Evolutionary conservation across 2,113 vertebrate genomes (phyloP).

Genomic region (Epinephelus moara): DNA sequence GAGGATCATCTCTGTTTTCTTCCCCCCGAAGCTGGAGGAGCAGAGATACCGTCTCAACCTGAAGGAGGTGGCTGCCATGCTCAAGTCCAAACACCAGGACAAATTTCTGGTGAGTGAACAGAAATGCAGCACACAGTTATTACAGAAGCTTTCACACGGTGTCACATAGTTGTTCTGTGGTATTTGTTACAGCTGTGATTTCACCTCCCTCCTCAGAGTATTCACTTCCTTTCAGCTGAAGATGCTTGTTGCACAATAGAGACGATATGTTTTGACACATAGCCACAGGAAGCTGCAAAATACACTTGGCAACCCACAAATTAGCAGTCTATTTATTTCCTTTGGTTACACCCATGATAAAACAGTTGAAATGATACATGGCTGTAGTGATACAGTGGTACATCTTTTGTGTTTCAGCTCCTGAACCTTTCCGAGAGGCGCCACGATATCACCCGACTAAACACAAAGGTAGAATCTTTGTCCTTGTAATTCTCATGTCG

Average conservation of each 20-base stretch:
- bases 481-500: not conserved
- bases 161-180: not conserved
- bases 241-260: conserved; percentile 37
- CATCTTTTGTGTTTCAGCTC: conserved; percentile 82
- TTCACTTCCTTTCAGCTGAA: conserved; percentile 16
- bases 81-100: conserved; percentile 93
- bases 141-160: not conserved
- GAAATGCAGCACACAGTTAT: not conserved
- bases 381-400: not conserved
- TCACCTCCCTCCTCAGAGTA: not conserved
- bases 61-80: conserved; percentile 92
- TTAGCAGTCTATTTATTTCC: conserved; percentile 26
- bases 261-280: conserved; percentile 4
- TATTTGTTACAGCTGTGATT: conserved; percentile 1
- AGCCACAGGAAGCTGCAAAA: conserved; percentile 22
- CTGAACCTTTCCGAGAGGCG: conserved; percentile 93
- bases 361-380: conserved; percentile 19
- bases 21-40: conserved; percentile 90
- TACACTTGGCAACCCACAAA: conserved; percentile 30
- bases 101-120: conserved; percentile 89
- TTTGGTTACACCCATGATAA: conserved; percentile 31
- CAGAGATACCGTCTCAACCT: conserved; percentile 91
- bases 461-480: conserved; percentile 86
- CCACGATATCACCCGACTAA: conserved; percentile 89
- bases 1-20: conserved; percentile 93